A percentile compares a stretch with the other conserved stretches of the same genome.
Evolutionary conservation across 1,140 invertebrate species (phyloP).

Genomic region (Zophobas morio): DNA sequence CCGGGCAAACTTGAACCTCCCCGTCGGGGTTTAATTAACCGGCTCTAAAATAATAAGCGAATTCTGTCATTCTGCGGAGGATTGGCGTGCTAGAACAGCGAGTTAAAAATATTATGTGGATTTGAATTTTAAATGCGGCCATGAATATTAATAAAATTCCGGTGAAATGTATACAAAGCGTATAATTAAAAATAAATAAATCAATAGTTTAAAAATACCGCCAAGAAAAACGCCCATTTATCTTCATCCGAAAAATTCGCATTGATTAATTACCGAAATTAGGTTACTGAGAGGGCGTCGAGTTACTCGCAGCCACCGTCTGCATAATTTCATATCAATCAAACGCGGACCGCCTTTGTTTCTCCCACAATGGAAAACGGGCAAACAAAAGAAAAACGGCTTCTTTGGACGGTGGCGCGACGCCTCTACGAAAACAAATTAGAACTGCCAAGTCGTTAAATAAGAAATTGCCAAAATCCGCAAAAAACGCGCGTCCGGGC

Average conservation of each 20-base stretch:
- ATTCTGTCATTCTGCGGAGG: conserved; percentile 6
- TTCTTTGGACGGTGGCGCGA: neutral
- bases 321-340: neutral
- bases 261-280: conserved; percentile 5
- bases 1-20: neutral
- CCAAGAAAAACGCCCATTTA: neutral
- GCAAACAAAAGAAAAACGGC: neutral
- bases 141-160: conserved; percentile 29
- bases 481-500: neutral
- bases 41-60: neutral
- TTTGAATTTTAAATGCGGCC: conserved; percentile 23
- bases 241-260: conserved; percentile 5
- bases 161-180: conserved; percentile 18
- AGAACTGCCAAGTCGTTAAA: neutral
- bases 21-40: neutral
- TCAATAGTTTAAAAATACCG: conserved; percentile 9
- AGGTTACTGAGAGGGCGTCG: neutral
- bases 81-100: neutral
- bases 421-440: neutral
- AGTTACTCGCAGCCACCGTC: neutral
- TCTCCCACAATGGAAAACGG: neutral
- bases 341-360: neutral
- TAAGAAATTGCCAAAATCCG: neutral
- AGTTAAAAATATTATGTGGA: conserved; percentile 4
- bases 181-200: conserved; percentile 35